Evolutionary conservation across 2,888 invertebrate genomes (phyloP), one percentile per base, ranked within the genome.

Genomic region (Papilio elwesi): DNA sequence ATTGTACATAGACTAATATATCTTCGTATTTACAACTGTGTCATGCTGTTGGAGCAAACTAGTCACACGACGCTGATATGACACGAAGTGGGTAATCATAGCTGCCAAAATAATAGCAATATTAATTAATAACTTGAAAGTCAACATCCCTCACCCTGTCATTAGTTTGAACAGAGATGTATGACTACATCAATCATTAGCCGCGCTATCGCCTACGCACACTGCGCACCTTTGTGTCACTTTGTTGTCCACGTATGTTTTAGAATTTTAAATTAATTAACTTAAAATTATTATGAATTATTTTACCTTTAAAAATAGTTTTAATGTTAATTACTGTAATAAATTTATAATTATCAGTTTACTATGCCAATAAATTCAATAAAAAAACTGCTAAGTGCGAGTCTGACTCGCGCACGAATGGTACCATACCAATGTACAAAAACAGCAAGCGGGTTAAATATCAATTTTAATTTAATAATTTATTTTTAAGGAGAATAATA

Each of bases 51-150:
- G 53, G 52, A 65, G 53, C 62, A 16, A 36, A 70, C 70, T 68
- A 73, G 65, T 76, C 70, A 53, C 64, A 75, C 69, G 73, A 74
- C 64, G 73, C 74, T 75, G 74, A 69, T 73, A 72, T 75, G 76
- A 80, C 79, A 79, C 78, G 76, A 80, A 85, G 81, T 81, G 77
- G 85, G 83, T 87, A 85, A 87, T 86, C 82, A 83, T 79, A 76
- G 76, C 79, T 79, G 83, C 85, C 86, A 84, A 87, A 92, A 91
- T 91, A 91, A 90, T 89, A 90, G 88, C 87, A 86, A 86, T 89
- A 91, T 91, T 92, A 93, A 93, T 93, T 93, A 93, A 90, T 92
- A 91, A 92, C 91, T 90, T 87, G 86, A 88, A 91, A 93, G 92
- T 92, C 91, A 93, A 92, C 92, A 90, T 83, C 86, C 86, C 89